Conservation (phyloP, 2,113 vertebrate genomes). For the Empidonax alnorum region DNA sequence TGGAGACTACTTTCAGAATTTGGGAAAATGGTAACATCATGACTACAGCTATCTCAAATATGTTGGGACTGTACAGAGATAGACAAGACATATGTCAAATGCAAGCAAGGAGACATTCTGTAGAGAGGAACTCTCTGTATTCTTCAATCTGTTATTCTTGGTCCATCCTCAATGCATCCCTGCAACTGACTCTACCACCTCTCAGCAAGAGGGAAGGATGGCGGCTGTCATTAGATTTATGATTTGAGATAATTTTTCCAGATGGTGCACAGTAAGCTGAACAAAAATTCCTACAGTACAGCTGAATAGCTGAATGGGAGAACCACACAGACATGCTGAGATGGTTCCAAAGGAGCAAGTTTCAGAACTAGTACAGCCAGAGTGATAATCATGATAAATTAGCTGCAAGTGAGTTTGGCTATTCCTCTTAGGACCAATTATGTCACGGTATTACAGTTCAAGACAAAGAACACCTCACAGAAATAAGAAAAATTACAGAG, state of each 20-base stretch:
- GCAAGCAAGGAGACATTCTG: neutral
- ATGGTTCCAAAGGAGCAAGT: neutral
- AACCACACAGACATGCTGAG: neutral
- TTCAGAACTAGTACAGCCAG: neutral
- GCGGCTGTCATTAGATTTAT: slow-evolving; percentile 18
- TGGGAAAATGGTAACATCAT: neutral
- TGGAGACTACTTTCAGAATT: neutral
- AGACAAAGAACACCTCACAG: neutral
- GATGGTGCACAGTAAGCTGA: neutral
- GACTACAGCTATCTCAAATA: neutral
- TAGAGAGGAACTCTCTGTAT: neutral
- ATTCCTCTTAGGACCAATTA: neutral
- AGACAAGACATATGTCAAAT: neutral
- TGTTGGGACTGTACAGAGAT: neutral
- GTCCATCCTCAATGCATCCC: neutral
- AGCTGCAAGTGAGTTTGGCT: neutral
- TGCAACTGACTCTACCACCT: neutral
- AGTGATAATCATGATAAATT: neutral
- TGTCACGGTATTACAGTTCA: neutral
- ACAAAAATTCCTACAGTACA: slow-evolving; percentile 5
- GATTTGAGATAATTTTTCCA: slow-evolving; percentile 17
- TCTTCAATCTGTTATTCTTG: neutral
- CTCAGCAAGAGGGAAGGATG: neutral
- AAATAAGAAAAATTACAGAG: neutral
- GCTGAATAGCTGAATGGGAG: neutral